Base-by-base conservation (phyloP, 2,888 invertebrate species). In the Agrotis clavis region DNA sequence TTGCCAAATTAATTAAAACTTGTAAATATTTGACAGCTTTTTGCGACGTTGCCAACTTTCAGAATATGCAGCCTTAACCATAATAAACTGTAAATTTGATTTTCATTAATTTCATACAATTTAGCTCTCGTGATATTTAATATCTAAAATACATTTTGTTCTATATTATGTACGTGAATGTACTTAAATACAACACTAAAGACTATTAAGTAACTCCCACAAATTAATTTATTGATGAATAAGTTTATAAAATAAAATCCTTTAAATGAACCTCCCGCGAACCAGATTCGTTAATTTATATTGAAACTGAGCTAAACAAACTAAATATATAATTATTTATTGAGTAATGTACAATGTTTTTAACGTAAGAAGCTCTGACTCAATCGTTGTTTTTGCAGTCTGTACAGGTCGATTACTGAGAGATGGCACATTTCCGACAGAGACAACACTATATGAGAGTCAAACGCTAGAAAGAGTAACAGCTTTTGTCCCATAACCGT, bases 91-190 rank as follows among this genome's bases (percentile, higher is more conserved):
- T 79, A 75, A 83, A 73, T 70, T 75, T 75, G 60, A 77, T 71
- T 82, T 80, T 79, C 41, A 61, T 83, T 56, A 30, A 50, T 74
- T 70, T 73, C 41, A 74, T 72, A 74, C 73, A 60, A 56, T 59
- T 76, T 72, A 82, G 48, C 61, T 76, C 62, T 84, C 61, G 67
- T 80, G 86, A 78, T 82, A 84, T 79, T 79, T 51, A 74, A 81
- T 86, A 86, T 84, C 75, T 86, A 87, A 86, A 84, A 81, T 82
- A 79, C 81, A 81, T 72, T 83, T 86, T 81, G 83, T 86, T 85
- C 81, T 80, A 83, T 81, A 83, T 74, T 79, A 76, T 81, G 72
- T 79, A 87, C 53, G 80, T 81, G 80, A 85, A 77, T 82, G 70
- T 84, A 79, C 73, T 86, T 74, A 71, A 74, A 77, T 74, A 78